These are phyloP conservation scores for Argopecten irradians DNA, from an alignment of 1,140 invertebrate species.

Conservation along the genomic window DNA sequence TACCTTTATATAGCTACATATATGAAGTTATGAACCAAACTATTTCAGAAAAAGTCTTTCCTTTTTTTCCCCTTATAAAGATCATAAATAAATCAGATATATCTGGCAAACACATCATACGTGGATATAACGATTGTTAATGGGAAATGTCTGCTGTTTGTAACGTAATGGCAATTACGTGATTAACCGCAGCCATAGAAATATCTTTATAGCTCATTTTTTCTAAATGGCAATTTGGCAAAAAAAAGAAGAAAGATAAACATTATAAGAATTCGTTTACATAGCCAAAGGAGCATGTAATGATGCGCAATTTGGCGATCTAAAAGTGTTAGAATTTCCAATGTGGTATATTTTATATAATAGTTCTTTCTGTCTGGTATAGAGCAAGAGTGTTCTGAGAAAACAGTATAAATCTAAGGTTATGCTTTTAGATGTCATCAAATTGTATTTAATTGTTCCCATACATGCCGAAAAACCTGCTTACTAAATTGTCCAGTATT, in stretches of 20 bases:
- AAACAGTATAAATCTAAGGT: no score
- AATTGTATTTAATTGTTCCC: no score
- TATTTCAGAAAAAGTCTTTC: no score
- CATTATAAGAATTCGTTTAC: neutral
- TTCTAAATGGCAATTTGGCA: neutral
- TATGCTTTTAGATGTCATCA: no score
- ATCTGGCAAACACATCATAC: neutral
- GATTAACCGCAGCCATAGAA: neutral
- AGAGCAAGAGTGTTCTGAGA: no score
- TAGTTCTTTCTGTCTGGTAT: no score
- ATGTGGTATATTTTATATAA: no score
- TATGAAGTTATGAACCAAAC: no score
- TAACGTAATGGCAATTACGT: neutral
- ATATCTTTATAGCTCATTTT: neutral
- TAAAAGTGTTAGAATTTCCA: no score
- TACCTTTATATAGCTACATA: no score
- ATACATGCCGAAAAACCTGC: no score
- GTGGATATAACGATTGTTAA: neutral
- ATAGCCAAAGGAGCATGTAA: neutral
- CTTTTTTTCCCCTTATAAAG: neutral
- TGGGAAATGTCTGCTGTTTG: neutral
- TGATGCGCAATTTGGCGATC: neutral
- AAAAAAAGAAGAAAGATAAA: neutral
- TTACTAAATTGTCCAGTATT: no score
- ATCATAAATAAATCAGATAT: neutral